These are phyloP conservation scores for Ictidomys tridecemlineatus DNA, from an alignment of 2,113 vertebrate genomes.

Conservation along the genomic window DNA sequence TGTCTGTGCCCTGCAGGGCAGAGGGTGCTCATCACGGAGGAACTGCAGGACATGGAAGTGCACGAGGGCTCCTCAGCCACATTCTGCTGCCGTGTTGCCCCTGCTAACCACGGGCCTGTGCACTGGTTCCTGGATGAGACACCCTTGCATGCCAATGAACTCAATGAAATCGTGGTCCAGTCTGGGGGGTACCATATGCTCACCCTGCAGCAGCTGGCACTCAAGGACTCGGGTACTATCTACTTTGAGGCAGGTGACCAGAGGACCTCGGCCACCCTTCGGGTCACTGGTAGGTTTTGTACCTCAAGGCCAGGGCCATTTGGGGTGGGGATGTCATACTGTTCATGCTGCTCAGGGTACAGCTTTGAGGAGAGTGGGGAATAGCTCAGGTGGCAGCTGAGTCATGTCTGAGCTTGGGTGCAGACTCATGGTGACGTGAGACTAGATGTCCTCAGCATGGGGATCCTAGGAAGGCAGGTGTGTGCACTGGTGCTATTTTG, in stretches of 20 bases:
- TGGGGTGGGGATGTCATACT: neutral
- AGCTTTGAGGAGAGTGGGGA: no score
- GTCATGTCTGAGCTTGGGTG: no score
- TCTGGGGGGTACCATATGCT: constrained; percentile 91
- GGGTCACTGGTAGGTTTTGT: constrained; percentile 94
- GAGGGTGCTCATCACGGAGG: constrained; percentile 92
- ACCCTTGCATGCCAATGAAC: constrained; percentile 91
- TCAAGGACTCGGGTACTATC: constrained; percentile 94
- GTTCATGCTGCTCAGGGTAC: neutral
- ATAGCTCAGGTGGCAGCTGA: no score
- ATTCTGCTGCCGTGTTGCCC: constrained; percentile 93
- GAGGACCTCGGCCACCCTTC: constrained; percentile 92
- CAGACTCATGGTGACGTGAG: no score
- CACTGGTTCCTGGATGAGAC: constrained; percentile 96
- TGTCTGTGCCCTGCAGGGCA: constrained; percentile 86
- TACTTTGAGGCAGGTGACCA: constrained; percentile 94
- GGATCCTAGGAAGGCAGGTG: no score
- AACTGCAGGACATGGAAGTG: constrained; percentile 92
- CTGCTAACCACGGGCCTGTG: constrained; percentile 90
- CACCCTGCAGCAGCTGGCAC: constrained; percentile 90
- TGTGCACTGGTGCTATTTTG: no score
- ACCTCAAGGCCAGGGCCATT: constrained; percentile 31
- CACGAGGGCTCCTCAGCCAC: constrained; percentile 91
- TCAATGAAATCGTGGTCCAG: constrained; percentile 91
- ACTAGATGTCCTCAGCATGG: no score